Conservation (phyloP, 2,113 vertebrate species). For the Zosterops borbonicus region DNA sequence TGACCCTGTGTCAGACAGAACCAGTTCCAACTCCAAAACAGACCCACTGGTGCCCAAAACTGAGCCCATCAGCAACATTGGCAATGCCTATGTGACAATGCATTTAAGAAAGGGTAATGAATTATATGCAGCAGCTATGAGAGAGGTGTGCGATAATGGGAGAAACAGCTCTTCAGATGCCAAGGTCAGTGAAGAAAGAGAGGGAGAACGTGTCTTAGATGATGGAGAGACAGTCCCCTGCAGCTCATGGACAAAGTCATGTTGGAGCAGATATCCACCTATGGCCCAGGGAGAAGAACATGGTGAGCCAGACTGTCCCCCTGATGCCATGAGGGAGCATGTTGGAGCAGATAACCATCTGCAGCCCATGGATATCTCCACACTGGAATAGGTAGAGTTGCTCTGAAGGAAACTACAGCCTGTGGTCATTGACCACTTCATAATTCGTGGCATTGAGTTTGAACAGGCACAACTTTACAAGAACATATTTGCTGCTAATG, state of each 20-base stretch:
- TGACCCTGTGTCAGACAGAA: neutral
- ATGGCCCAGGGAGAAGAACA: neutral
- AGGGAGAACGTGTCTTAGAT: neutral
- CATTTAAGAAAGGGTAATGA: neutral
- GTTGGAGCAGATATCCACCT: neutral
- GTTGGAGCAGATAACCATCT: neutral
- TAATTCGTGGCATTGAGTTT: neutral
- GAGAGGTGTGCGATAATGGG: neutral
- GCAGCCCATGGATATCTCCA: neutral
- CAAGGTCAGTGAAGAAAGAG: neutral
- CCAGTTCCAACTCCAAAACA: neutral
- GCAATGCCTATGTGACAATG: fast-evolving
- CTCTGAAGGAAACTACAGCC: neutral
- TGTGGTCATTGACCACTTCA: neutral
- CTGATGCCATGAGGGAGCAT: neutral
- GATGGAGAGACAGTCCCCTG: neutral
- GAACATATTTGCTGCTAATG: neutral
- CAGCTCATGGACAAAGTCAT: neutral
- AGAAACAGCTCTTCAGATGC: neutral
- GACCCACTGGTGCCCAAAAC: neutral
- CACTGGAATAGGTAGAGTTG: fast-evolving
- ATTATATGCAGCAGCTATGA: neutral
- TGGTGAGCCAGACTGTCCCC: neutral
- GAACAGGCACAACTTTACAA: neutral
- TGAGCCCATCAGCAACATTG: fast-evolving